A percentile compares a stretch with the other conserved stretches of the same genome.
phyloP scores from a whole-genome alignment of 2,888 invertebrate genomes.

The Hypercompe scribonia region DNA sequence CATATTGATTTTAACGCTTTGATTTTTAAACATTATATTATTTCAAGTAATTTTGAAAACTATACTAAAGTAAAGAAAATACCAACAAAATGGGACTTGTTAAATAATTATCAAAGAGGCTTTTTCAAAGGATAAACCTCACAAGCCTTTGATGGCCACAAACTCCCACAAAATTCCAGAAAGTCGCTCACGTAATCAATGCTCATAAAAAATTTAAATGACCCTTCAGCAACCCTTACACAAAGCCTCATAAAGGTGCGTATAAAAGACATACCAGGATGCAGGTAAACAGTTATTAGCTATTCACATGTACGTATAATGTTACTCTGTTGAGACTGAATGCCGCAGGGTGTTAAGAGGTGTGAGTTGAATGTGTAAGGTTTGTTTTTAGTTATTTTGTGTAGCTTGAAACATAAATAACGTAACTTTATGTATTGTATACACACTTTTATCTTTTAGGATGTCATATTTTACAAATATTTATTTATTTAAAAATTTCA shows the following conservation, averaged over 20 bases:
- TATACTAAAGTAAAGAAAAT: neutral
- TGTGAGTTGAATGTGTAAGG: neutral
- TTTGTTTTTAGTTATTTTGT: too few relatives aligned
- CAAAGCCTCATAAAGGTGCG: slow-evolving; percentile 5
- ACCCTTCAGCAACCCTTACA: slow-evolving; percentile 23
- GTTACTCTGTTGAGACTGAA: neutral
- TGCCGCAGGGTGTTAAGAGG: neutral
- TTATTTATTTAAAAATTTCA: too few relatives aligned
- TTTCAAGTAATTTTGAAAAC: neutral
- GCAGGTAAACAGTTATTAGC: slow-evolving; percentile 2
- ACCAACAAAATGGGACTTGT: neutral
- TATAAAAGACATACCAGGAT: slow-evolving; percentile 13
- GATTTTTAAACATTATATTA: too few relatives aligned
- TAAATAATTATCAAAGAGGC: slow-evolving; percentile 16
- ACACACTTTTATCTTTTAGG: too few relatives aligned
- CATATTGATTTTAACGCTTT: neutral
- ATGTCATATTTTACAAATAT: too few relatives aligned
- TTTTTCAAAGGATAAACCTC: slow-evolving; percentile 9
- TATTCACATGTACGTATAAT: neutral
- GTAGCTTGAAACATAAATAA: too few relatives aligned
- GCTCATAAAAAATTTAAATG: slow-evolving; percentile 38
- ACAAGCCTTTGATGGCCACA: slow-evolving; percentile 13
- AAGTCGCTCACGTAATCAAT: slow-evolving; percentile 15
- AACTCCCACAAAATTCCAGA: slow-evolving; percentile 1
- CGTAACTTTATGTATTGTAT: too few relatives aligned